phyloP scores from a whole-genome alignment of 2,888 invertebrate genomes.

The Hecatera dysodea region DNA sequence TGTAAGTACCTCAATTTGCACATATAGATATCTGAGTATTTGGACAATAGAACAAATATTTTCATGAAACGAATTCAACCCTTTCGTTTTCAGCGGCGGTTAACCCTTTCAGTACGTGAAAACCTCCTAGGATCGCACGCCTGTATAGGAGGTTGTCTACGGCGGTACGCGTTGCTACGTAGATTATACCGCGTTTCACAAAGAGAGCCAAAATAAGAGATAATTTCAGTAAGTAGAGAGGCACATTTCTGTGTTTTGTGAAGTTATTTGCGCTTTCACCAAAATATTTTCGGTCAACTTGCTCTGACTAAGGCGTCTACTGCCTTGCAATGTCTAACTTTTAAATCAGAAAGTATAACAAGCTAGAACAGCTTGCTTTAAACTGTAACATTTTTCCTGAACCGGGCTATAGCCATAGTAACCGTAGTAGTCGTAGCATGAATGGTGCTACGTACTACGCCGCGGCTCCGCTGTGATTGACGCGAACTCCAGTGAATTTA shows the following conservation, averaged over 20 bases:
- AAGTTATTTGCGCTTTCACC: background rate
- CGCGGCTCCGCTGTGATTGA: background rate
- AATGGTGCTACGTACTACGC: constrained; percentile 46
- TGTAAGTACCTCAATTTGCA: background rate
- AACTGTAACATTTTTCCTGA: constrained; percentile 13
- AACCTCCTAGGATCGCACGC: constrained; percentile 78
- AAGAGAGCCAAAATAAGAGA: constrained; percentile 2
- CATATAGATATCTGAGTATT: background rate
- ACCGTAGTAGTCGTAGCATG: constrained; percentile 42
- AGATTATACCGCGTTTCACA: constrained; percentile 56
- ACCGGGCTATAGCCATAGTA: constrained; percentile 33
- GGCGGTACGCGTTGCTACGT: constrained; percentile 62
- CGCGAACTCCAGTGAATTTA: constrained; percentile 62
- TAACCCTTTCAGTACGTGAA: constrained; percentile 90
- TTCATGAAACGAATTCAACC: constrained; percentile 45
- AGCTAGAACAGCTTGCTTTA: background rate
- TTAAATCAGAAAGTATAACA: background rate
- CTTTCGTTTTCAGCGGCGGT: constrained; percentile 73
- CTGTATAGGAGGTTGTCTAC: constrained; percentile 74
- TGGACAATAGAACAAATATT: constrained; percentile 22
- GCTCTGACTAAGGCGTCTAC: background rate
- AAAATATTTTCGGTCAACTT: background rate
- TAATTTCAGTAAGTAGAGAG: background rate
- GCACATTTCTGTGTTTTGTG: background rate
- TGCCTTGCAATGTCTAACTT: background rate